phyloP scores from a whole-genome alignment of 2,797 vertebrate genomes.

The Pantherophis alleghaniensis region DNA sequence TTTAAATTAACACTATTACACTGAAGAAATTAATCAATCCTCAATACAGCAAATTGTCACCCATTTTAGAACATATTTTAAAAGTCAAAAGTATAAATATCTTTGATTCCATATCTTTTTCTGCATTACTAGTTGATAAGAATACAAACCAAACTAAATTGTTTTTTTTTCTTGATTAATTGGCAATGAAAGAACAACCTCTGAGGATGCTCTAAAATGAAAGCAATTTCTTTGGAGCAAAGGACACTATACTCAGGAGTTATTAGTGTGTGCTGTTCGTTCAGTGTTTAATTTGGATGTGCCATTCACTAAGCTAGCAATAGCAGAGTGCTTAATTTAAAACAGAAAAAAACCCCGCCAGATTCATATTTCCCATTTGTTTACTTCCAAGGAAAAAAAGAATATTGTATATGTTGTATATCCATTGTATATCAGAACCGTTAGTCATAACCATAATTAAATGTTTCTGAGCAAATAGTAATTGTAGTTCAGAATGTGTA shows the following conservation, averaged over 20 bases:
- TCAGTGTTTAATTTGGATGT: conserved; percentile 1
- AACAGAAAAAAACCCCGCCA: too few species aligned
- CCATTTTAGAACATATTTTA: not conserved
- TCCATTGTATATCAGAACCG: not conserved
- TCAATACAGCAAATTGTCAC: not conserved
- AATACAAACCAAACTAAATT: not conserved
- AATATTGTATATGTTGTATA: not conserved
- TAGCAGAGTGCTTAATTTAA: conserved; percentile 8
- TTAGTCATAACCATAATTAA: not conserved
- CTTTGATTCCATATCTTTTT: not conserved
- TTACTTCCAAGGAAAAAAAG: not conserved
- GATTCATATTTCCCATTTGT: too few species aligned
- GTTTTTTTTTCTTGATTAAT: not conserved
- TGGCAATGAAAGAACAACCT: not conserved
- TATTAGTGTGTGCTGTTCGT: not conserved
- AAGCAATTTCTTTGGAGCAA: not conserved
- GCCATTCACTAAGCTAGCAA: not conserved
- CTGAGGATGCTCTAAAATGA: not conserved
- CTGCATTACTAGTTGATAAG: not conserved
- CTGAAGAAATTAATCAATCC: not conserved
- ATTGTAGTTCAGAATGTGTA: not conserved
- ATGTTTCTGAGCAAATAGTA: not conserved
- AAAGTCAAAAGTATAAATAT: not conserved
- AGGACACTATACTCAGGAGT: conserved; percentile 10
- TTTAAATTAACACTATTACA: not conserved